A percentile compares a stretch with the other conserved stretches of the same genome.
Evolutionary conservation across 2,797 vertebrate species (phyloP).

Genomic region (Somateria mollissima): DNA sequence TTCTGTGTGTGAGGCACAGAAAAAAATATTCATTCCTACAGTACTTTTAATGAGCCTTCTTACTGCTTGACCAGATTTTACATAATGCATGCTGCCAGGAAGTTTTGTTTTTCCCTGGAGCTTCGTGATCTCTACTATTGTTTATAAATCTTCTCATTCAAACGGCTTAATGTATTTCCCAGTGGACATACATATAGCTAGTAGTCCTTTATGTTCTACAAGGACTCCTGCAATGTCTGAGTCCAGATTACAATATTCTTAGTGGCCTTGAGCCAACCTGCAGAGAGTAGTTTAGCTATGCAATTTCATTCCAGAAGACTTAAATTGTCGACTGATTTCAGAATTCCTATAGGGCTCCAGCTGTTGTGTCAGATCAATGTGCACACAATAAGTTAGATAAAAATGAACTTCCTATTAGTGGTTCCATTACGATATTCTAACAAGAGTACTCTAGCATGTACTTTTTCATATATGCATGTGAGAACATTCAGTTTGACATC

Average conservation of each 20-base stretch:
- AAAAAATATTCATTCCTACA: neutral
- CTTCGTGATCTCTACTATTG: neutral
- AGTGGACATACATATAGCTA: neutral
- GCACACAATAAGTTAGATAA: neutral
- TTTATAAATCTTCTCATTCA: neutral
- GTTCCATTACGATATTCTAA: neutral
- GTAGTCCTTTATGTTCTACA: neutral
- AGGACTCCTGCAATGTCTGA: neutral
- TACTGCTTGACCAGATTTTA: neutral
- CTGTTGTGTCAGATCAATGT: neutral
- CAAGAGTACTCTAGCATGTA: neutral
- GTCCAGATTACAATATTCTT: neutral
- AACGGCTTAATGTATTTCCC: neutral
- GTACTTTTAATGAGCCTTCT: neutral
- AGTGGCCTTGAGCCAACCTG: neutral
- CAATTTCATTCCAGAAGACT: neutral
- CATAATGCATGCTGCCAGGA: neutral
- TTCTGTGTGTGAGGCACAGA: neutral
- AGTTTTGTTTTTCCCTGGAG: neutral
- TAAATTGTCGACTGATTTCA: neutral
- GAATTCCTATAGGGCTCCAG: neutral
- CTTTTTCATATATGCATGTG: neutral
- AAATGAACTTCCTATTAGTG: neutral
- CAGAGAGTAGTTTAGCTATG: neutral
- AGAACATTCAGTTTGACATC: neutral